A percentile compares a stretch with the other conserved stretches of the same genome.
phyloP scores from a whole-genome alignment of 37 sponge, comb jelly and placozoan species.

The Diacarnus erythraeanus region DNA sequence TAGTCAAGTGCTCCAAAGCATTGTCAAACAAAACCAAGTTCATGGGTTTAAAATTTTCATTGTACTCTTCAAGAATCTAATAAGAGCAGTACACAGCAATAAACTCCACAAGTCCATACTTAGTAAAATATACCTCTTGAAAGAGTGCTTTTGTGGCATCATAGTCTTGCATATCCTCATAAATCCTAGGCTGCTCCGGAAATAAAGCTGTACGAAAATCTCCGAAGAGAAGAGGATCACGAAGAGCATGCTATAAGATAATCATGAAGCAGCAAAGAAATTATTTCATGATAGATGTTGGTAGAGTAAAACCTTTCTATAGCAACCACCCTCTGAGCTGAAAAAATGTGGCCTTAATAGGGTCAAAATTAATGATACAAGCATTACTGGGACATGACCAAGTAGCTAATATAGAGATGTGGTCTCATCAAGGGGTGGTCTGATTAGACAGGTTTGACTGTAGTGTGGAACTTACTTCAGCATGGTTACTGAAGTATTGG shows the following conservation, averaged over 20 bases:
- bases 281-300: too few species aligned
- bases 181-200: constrained; percentile 87
- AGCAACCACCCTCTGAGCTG: too few species aligned
- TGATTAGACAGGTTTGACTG: background rate
- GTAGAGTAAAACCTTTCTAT: too few species aligned
- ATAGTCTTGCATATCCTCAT: constrained; percentile 95
- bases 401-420: background rate
- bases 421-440: too few species aligned
- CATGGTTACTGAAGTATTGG: constrained; percentile 67
- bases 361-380: too few species aligned
- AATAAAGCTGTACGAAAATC: constrained; percentile 91
- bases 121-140: constrained; percentile 74
- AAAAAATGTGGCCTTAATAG: too few species aligned
- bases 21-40: constrained; percentile 98
- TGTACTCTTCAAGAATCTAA: constrained; percentile 96
- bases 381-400: background rate
- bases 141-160: constrained; percentile 90
- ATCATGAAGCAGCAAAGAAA: background rate
- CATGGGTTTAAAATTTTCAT: constrained; percentile 85
- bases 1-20: constrained; percentile 95
- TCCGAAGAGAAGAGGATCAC: constrained; percentile 91
- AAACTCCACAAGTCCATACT: too few species aligned
- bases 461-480: constrained; percentile 33
- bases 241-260: constrained; percentile 37
- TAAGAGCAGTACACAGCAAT: background rate